phyloP scores from a whole-genome alignment of 2,888 invertebrate genomes.

The Drosophila pegasa region DNA sequence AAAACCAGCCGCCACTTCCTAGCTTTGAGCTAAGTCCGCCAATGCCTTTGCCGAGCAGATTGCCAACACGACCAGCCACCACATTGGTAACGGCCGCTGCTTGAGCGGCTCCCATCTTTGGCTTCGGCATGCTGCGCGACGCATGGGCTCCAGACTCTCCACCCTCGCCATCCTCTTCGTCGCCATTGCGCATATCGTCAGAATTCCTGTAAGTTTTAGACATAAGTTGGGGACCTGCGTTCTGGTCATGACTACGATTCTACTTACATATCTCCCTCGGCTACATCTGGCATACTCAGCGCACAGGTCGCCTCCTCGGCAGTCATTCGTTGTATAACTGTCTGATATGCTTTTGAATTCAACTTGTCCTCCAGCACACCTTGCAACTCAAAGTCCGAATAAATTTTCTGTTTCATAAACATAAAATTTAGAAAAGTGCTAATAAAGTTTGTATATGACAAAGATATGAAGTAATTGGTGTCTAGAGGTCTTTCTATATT shows the following conservation, averaged over 20 bases:
- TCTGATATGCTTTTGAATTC: conserved; percentile 97
- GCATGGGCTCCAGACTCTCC: conserved; percentile 67
- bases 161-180: conserved; percentile 75
- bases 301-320: conserved; percentile 98
- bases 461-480: too few relatives aligned
- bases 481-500: too few relatives aligned
- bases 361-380: conserved; percentile 99
- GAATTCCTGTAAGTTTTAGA: conserved; percentile 45
- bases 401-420: conserved; percentile 92
- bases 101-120: conserved; percentile 82
- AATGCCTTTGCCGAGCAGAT: conserved; percentile 95
- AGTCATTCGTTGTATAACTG: conserved; percentile 96
- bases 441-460: too few relatives aligned
- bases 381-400: conserved; percentile 99
- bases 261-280: conserved; percentile 88
- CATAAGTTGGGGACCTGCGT: neutral
- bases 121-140: conserved; percentile 76
- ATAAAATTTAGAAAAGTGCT: neutral
- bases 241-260: too few relatives aligned
- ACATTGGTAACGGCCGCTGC: conserved; percentile 83
- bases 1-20: conserved; percentile 95
- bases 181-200: conserved; percentile 74
- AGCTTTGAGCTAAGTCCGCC: conserved; percentile 95
- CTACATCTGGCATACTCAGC: conserved; percentile 92
- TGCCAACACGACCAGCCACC: conserved; percentile 93